Conservation (phyloP, 2,888 invertebrate genomes). For the Sinodicranocentrus sp. region DNA sequence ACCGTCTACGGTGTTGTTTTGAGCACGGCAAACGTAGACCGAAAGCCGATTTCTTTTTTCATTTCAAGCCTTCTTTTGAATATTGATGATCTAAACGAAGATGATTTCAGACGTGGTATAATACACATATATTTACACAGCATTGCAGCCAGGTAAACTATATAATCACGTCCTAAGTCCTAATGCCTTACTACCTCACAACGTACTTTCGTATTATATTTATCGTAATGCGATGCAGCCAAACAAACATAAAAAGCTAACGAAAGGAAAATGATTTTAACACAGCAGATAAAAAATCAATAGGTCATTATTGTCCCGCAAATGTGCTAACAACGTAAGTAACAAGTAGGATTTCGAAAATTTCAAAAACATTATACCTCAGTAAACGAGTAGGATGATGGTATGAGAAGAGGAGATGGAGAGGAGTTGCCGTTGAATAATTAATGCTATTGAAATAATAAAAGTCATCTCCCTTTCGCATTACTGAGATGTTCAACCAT, state of each 20-base stretch:
- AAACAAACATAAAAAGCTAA: constrained; percentile 12
- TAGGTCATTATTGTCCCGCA: constrained; percentile 40
- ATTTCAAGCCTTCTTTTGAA: constrained; percentile 14
- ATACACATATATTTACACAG: background rate
- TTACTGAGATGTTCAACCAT: no score
- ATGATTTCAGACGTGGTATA: background rate
- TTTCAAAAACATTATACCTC: constrained; percentile 32
- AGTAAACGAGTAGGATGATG: constrained; percentile 4
- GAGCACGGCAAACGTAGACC: no score
- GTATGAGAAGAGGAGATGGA: background rate
- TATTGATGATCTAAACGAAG: constrained; percentile 15
- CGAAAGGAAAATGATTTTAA: constrained; percentile 44
- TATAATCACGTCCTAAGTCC: background rate
- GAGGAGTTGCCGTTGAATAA: constrained; percentile 7
- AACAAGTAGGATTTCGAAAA: constrained; percentile 16
- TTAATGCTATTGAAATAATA: constrained; percentile 55
- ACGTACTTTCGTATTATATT: no score
- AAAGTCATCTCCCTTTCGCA: constrained; percentile 39
- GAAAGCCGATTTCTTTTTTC: constrained; percentile 24
- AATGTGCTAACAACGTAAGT: constrained; percentile 17
- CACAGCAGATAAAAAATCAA: constrained; percentile 43
- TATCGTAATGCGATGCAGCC: background rate
- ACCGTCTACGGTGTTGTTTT: no score
- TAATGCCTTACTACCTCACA: background rate
- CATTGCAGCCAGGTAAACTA: background rate